Evolutionary conservation across 2,888 invertebrate species (phyloP).

Genomic region (Caenorhabditis sulstoni): DNA sequence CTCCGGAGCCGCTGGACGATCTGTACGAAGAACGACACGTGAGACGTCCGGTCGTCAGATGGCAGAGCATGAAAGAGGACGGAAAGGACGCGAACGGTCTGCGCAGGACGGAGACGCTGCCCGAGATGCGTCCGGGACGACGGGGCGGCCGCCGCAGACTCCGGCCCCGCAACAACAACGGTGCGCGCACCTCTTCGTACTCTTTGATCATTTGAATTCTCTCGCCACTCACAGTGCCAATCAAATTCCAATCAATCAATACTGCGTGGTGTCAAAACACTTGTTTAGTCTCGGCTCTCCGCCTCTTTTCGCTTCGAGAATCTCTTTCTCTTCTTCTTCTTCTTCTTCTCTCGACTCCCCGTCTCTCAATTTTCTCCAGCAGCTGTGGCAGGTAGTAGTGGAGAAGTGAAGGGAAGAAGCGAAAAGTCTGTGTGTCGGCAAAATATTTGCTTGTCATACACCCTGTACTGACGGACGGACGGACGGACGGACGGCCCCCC

Average conservation of each 20-base stretch:
- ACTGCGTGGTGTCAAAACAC: constrained; percentile 44
- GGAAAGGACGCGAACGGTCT: constrained; percentile 57
- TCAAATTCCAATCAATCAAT: constrained; percentile 50
- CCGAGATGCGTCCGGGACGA: constrained; percentile 48
- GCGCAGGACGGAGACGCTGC: constrained; percentile 63
- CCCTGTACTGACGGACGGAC: constrained; percentile 39
- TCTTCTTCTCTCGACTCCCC: neutral
- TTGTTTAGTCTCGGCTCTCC: constrained; percentile 37
- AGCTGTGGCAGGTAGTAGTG: constrained; percentile 51
- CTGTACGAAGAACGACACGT: constrained; percentile 53
- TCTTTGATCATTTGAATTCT: constrained; percentile 5
- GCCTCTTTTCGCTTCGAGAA: constrained; percentile 19
- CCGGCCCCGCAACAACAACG: constrained; percentile 49
- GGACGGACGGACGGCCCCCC: constrained; percentile 5
- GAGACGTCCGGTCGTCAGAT: constrained; percentile 64
- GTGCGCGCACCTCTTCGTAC: constrained; percentile 17
- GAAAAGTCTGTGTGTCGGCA: constrained; percentile 23
- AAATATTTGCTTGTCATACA: constrained; percentile 57
- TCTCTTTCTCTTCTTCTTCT: constrained; percentile 22
- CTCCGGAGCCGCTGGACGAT: constrained; percentile 70
- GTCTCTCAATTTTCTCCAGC: constrained; percentile 4
- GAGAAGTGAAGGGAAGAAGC: constrained; percentile 23
- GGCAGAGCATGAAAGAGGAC: constrained; percentile 65
- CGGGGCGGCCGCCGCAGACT: constrained; percentile 31
- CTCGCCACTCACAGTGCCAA: constrained; percentile 25